These are phyloP conservation scores for Tanytarsus gracilentus DNA, from an alignment of 2,888 invertebrate genomes.

Conservation along the genomic window DNA sequence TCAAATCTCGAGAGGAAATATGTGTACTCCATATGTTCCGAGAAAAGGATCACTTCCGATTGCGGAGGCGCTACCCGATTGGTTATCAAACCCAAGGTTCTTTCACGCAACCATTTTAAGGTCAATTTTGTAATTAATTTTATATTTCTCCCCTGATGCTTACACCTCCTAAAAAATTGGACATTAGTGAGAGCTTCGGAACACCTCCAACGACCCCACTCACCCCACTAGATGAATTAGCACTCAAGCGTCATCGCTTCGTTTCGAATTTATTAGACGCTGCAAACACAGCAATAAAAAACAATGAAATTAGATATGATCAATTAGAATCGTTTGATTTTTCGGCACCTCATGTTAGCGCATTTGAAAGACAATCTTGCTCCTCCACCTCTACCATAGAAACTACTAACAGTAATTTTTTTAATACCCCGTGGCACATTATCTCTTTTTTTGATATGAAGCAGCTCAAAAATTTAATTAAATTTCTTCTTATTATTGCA, in stretches of 20 bases:
- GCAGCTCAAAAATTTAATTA: background rate
- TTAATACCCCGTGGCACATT: background rate
- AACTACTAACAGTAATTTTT: conserved; percentile 7
- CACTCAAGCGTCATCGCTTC: conserved; percentile 64
- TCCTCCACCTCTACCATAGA: no score
- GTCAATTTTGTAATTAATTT: background rate
- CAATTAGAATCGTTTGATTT: conserved; percentile 45
- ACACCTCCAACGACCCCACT: conserved; percentile 62
- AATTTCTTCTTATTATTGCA: conserved; percentile 33
- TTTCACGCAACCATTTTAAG: background rate
- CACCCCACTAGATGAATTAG: conserved; percentile 62
- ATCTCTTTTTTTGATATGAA: background rate
- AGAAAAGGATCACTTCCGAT: conserved; percentile 35
- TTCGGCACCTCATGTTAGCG: no score
- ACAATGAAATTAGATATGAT: conserved; percentile 61
- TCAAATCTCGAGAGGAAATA: conserved; percentile 43
- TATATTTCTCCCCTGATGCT: background rate
- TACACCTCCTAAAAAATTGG: background rate
- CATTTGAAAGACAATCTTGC: no score
- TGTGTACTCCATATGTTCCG: conserved; percentile 46
- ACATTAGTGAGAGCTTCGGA: conserved; percentile 31
- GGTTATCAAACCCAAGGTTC: conserved; percentile 44
- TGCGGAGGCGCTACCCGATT: conserved; percentile 41
- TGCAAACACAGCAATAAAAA: conserved; percentile 54
- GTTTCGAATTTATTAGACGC: conserved; percentile 68